phyloP scores from a whole-genome alignment of 2,888 invertebrate genomes.

The Seira musarum region DNA sequence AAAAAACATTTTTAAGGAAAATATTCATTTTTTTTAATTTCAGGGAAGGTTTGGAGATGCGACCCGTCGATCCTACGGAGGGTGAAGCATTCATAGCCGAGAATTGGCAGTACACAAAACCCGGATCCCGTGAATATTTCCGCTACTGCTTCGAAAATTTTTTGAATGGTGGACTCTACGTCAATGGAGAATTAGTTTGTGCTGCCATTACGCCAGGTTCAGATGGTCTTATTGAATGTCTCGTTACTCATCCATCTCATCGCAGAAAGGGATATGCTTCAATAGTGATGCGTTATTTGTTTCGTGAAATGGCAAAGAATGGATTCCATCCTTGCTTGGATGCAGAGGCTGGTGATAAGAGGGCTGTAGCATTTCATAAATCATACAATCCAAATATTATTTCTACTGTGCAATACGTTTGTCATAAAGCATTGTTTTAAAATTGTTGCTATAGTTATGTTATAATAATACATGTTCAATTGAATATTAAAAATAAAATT shows the following conservation, averaged over 20 bases:
- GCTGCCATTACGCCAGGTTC: conserved; percentile 1
- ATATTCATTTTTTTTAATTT: background rate
- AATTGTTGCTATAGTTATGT: no score
- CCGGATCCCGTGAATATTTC: background rate
- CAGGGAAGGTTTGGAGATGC: background rate
- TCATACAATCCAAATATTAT: conserved; percentile 28
- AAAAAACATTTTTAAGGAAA: background rate
- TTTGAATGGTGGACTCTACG: conserved; percentile 23
- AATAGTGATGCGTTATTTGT: conserved; percentile 23
- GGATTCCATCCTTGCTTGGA: conserved; percentile 42
- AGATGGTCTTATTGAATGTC: conserved; percentile 24
- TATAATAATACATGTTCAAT: no score
- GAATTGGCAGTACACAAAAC: conserved; percentile 32
- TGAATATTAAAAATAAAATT: no score
- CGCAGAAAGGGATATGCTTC: conserved; percentile 40
- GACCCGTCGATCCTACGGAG: background rate
- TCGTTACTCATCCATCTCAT: conserved; percentile 36
- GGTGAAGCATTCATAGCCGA: conserved; percentile 26
- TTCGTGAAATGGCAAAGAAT: conserved; percentile 24
- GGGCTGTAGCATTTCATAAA: conserved; percentile 24
- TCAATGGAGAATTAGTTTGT: conserved; percentile 16
- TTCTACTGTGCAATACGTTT: conserved; percentile 19
- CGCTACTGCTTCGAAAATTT: conserved; percentile 18
- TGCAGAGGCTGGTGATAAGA: conserved; percentile 1
- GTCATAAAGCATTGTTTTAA: conserved; percentile 24